Evolutionary conservation across 2,797 vertebrate species (phyloP), one percentile per base, ranked within the genome.

Genomic region (Anableps anableps): DNA sequence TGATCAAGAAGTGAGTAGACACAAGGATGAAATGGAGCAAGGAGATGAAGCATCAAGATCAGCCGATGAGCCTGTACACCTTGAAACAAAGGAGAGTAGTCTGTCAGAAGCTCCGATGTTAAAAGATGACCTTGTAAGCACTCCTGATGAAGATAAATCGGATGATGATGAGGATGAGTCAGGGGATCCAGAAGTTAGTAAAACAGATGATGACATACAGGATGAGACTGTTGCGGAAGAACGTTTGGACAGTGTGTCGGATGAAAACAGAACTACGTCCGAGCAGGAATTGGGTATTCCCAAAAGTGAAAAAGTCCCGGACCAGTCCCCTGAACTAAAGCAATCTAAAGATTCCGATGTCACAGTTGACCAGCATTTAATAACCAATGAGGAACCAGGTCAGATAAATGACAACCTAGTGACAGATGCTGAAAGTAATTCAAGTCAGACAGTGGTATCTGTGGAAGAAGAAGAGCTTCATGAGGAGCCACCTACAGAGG

Each of bases 401-500:
- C 45, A 71, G 10, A 80, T 8, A 29, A 53, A 34, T n/a, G 77
- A 88, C 14, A 19, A 36, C 45, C 51, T 75, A 29, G 23, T 55
- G 23, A 48, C 21, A 16, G 72, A 89, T 78, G 38, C 78, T 66
- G 80, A 91, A 45, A 85, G 51, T 43, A 87, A 84, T 53, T 66
- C 48, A 31, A 76, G 60, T 79, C 73, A 38, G 29, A 29, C 66
- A 66, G 81, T 77, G 64, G 58, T 80, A 70, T 62, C 76, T 62
- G 16, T 51, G 8, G 80, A 87, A 41, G 80, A 87, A 36, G 81
- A 76, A 48, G 77, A 89, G 47, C 31, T 66, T 58, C 51, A 74
- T 0, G n/a, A 87, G 16, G 78, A 86, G 36, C 50, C 31, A 7
- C 41, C 73, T 43, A 74, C 80, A 82, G 89, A 93, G 53, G 80